These are phyloP conservation scores for Phalacrocorax brasilianus DNA, from an alignment of 2,113 vertebrate genomes.

Conservation along the genomic window DNA sequence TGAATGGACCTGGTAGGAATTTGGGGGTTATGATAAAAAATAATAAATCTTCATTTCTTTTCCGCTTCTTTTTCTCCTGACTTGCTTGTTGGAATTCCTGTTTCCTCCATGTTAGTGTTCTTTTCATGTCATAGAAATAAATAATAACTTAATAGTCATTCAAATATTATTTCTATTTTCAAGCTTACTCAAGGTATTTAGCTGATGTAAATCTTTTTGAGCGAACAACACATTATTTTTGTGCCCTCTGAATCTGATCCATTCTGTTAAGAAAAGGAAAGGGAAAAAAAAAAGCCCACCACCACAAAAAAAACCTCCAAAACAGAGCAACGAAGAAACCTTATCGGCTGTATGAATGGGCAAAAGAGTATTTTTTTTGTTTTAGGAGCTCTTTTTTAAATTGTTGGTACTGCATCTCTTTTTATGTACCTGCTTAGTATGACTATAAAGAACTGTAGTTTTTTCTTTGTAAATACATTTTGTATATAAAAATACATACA, in stretches of 20 bases:
- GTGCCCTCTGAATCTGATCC: neutral
- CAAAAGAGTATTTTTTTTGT: neutral
- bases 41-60: neutral
- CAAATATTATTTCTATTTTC: neutral
- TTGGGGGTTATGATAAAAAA: too few relatives aligned
- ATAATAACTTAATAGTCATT: neutral
- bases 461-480: neutral
- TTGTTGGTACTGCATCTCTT: neutral
- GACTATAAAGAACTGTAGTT: neutral
- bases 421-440: neutral
- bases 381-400: neutral
- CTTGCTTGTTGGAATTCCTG: neutral
- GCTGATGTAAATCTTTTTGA: neutral
- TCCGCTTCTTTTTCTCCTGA: neutral
- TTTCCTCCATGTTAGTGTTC: neutral
- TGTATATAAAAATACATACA: neutral
- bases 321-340: neutral
- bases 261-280: neutral
- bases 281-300: neutral
- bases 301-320: neutral
- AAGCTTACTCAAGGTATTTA: neutral
- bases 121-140: neutral
- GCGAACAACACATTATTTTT: neutral
- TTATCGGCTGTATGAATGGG: neutral
- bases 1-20: neutral